Conservation (phyloP, 2,797 vertebrate species). For the Acipenser transmontanus region DNA sequence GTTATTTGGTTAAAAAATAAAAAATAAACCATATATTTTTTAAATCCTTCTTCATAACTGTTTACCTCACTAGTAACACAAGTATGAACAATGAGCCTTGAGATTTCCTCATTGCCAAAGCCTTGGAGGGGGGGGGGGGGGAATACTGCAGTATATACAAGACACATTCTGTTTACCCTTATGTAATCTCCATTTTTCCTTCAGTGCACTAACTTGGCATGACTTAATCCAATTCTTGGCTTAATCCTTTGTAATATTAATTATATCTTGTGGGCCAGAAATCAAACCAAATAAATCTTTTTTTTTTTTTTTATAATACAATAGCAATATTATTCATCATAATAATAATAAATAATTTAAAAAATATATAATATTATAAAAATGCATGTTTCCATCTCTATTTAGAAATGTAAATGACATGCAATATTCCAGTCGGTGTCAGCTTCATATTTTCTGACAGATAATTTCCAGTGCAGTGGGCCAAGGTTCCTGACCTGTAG, state of each 20-base stretch:
- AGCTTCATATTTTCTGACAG: constrained; percentile 10
- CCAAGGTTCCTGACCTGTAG: constrained; percentile 30
- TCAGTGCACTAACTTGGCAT: not conserved
- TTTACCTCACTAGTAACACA: constrained; percentile 41
- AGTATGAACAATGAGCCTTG: constrained; percentile 26
- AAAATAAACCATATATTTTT: too few species aligned
- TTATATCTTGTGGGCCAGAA: too few species aligned
- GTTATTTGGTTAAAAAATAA: too few species aligned
- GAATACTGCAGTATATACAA: constrained; percentile 19
- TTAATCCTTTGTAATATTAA: constrained; percentile 25
- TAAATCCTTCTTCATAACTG: not conserved
- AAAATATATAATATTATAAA: too few species aligned
- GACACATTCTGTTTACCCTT: constrained; percentile 24
- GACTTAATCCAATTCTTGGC: constrained; percentile 33
- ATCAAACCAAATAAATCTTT: too few species aligned
- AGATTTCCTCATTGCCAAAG: constrained; percentile 21
- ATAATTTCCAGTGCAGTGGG: constrained; percentile 8
- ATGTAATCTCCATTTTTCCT: constrained; percentile 32
- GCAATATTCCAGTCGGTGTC: constrained; percentile 25
- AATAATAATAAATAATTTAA: too few species aligned
- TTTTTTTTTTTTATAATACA: too few species aligned
- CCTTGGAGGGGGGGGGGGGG: too few species aligned
- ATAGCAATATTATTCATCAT: too few species aligned
- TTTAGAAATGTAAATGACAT: too few species aligned
- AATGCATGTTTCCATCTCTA: too few species aligned